A percentile compares a stretch with the other conserved stretches of the same genome.
Conservation (phyloP, 2,797 vertebrate species). For the Sandelia bainsii region DNA sequence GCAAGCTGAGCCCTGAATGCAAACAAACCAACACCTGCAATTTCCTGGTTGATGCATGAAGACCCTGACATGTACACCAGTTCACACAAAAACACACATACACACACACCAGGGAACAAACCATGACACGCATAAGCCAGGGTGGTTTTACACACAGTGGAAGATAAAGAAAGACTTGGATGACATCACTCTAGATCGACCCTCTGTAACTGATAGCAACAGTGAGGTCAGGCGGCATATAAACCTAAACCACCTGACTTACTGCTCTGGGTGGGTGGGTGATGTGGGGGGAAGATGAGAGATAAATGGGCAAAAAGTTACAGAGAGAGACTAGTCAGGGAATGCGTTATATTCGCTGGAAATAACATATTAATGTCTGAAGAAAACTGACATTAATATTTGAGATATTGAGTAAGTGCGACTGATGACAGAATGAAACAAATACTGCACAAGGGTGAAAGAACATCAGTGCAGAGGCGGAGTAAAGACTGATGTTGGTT, state of each 20-base stretch:
- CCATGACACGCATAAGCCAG: conserved; percentile 42
- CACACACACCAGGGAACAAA: conserved; percentile 30
- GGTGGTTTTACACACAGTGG: conserved; percentile 57
- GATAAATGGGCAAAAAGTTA: conserved; percentile 32
- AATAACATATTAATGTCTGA: conserved; percentile 29
- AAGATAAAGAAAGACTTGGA: conserved; percentile 65
- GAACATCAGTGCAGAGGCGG: not conserved
- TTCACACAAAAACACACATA: conserved; percentile 27
- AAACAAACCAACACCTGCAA: conserved; percentile 86
- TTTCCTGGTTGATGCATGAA: conserved; percentile 81
- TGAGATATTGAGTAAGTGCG: conserved; percentile 4
- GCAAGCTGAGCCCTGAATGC: conserved; percentile 78
- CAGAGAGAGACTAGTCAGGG: not conserved
- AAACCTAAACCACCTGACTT: conserved; percentile 79
- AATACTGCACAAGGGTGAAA: not conserved
- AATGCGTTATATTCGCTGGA: not conserved
- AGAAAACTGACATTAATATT: conserved; percentile 9
- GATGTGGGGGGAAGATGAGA: conserved; percentile 34
- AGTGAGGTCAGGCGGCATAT: conserved; percentile 71
- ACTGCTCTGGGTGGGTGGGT: conserved; percentile 54
- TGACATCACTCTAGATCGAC: conserved; percentile 77
- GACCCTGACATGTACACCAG: conserved; percentile 71
- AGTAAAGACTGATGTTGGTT: not conserved
- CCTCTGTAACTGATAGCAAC: conserved; percentile 78
- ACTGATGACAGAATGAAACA: conserved; percentile 16